These are phyloP conservation scores for Siphlonurus alternatus DNA, from an alignment of 2,888 invertebrate genomes.

Conservation along the genomic window DNA sequence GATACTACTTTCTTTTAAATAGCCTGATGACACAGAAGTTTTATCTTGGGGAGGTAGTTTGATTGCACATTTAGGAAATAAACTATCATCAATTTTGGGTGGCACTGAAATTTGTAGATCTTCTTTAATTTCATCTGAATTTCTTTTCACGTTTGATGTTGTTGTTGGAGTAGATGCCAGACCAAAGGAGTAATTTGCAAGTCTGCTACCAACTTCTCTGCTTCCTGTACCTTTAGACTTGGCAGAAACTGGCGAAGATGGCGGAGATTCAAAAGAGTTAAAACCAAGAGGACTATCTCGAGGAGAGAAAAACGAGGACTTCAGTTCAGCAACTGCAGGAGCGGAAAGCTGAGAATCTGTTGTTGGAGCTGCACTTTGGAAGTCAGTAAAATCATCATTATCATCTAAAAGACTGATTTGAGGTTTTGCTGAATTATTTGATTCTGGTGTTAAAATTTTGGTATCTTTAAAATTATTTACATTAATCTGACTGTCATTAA, in stretches of 20 bases:
- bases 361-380: slow-evolving; percentile 24
- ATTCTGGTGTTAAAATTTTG: too few species aligned
- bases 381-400: slow-evolving; percentile 32
- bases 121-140: not conserved
- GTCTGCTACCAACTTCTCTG: slow-evolving; percentile 28
- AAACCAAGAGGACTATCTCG: slow-evolving; percentile 3
- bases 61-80: slow-evolving; percentile 25
- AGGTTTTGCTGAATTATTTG: too few species aligned
- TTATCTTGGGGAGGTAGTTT: slow-evolving; percentile 19
- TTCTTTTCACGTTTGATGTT: not conserved
- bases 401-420: slow-evolving; percentile 6
- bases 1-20: too few species aligned
- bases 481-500: too few species aligned
- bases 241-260: slow-evolving; percentile 17
- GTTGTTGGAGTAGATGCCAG: not conserved
- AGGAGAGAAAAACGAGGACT: not conserved
- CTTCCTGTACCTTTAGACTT: slow-evolving; percentile 17
- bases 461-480: too few species aligned
- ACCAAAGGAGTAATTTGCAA: slow-evolving; percentile 29
- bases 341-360: not conserved
- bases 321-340: not conserved
- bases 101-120: slow-evolving; percentile 12
- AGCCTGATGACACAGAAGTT: too few species aligned
- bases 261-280: slow-evolving; percentile 13
- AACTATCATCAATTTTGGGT: slow-evolving; percentile 16